Evolutionary conservation across 2,113 vertebrate genomes (phyloP).

Genomic region (Oxyura jamaicensis): DNA sequence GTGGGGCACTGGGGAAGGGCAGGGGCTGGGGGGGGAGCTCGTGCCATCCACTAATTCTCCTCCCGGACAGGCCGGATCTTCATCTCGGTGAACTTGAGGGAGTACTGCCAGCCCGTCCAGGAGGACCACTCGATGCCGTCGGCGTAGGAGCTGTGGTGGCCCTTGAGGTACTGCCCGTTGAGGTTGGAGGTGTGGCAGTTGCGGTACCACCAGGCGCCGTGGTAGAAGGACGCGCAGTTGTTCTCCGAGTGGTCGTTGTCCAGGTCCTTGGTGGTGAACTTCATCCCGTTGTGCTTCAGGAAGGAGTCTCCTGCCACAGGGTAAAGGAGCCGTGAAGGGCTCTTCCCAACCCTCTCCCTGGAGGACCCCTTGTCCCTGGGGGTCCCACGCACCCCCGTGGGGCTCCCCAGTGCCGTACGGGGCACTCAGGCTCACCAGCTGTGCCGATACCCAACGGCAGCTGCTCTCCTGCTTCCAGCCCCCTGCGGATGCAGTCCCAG

Average conservation of each 20-base stretch:
- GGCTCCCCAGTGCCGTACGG: not conserved
- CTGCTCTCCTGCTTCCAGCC: not conserved
- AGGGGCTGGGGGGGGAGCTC: fast-evolving
- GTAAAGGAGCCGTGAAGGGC: not conserved
- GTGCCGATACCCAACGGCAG: not conserved
- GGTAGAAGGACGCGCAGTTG: slow-evolving; percentile 97
- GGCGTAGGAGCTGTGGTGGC: slow-evolving; percentile 94
- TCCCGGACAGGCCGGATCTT: slow-evolving; percentile 92
- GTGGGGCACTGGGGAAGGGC: not conserved
- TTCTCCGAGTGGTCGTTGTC: slow-evolving; percentile 98
- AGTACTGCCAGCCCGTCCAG: slow-evolving; percentile 99
- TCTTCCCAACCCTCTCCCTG: not conserved
- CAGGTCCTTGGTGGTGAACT: slow-evolving; percentile 95
- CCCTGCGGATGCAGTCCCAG: not conserved
- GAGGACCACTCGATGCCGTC: slow-evolving; percentile 98
- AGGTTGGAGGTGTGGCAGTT: slow-evolving; percentile 99
- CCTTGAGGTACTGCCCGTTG: slow-evolving; percentile 94
- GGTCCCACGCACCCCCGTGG: not conserved
- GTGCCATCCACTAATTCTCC: slow-evolving; percentile 80
- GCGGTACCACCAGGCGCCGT: slow-evolving; percentile 98
- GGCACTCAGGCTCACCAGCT: not conserved
- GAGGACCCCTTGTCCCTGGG: too few species aligned
- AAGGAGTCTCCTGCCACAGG: slow-evolving; percentile 87
- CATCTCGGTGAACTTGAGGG: slow-evolving; percentile 97
- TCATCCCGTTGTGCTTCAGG: slow-evolving; percentile 96